Evolutionary conservation across 2,888 invertebrate species (phyloP).

Genomic region (Zeuzera pyrina): DNA sequence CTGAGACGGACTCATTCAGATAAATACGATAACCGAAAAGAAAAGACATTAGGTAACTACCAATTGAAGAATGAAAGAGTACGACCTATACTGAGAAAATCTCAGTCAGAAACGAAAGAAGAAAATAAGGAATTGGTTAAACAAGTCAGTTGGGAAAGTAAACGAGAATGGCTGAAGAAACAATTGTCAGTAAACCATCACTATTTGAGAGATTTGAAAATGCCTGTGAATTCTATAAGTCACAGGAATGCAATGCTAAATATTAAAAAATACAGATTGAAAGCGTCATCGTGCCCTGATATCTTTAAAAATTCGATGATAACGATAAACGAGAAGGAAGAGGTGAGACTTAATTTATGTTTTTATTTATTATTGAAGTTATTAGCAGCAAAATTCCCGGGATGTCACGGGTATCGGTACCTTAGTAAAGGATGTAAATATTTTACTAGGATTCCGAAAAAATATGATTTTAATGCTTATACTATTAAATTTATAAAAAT

Average conservation of each 20-base stretch:
- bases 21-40: conserved; percentile 28
- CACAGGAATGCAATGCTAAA: conserved; percentile 90
- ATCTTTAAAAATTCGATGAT: conserved; percentile 93
- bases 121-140: conserved; percentile 48
- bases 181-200: conserved; percentile 74
- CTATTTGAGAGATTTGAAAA: conserved; percentile 79
- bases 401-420: too few species aligned
- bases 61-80: conserved; percentile 40
- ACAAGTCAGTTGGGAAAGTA: conserved; percentile 55
- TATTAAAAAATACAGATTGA: conserved; percentile 83
- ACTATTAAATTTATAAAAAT: too few species aligned
- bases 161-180: conserved; percentile 60
- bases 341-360: conserved; percentile 65
- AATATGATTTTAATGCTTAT: too few species aligned
- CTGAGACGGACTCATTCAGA: conserved; percentile 48
- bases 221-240: conserved; percentile 87
- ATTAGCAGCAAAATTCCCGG: too few species aligned
- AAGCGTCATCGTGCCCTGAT: conserved; percentile 93
- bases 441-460: too few species aligned
- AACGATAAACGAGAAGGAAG: conserved; percentile 83
- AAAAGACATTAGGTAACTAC: conserved; percentile 30
- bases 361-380: too few species aligned
- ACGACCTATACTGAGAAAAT: not conserved
- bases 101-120: conserved; percentile 13
- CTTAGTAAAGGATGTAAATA: too few species aligned